These are phyloP conservation scores for Loris lydekkerianus DNA, from an alignment of 2,797 vertebrate genomes.

Conservation along the genomic window DNA sequence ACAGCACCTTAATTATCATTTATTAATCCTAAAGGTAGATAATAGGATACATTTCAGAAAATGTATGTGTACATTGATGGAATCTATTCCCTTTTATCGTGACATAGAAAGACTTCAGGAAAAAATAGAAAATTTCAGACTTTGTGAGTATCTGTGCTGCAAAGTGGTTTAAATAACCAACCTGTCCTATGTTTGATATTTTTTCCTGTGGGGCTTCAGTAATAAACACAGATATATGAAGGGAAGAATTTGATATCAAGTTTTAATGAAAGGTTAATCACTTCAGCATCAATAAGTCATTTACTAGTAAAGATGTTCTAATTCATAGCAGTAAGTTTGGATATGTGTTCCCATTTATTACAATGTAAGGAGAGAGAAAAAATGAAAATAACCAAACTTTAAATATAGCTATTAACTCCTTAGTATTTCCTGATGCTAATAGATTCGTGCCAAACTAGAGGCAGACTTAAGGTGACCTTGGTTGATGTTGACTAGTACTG, in stretches of 20 bases:
- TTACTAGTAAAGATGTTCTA: slow-evolving; percentile 45
- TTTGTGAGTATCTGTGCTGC: slow-evolving; percentile 62
- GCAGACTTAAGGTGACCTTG: slow-evolving; percentile 58
- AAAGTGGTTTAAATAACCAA: slow-evolving; percentile 51
- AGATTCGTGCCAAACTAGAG: slow-evolving; percentile 67
- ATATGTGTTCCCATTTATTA: slow-evolving; percentile 70
- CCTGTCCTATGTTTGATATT: slow-evolving; percentile 59
- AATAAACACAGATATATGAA: slow-evolving; percentile 75
- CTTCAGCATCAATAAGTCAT: slow-evolving; percentile 75
- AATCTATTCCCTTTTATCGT: not conserved
- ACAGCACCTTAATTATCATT: not conserved
- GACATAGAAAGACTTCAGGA: not conserved
- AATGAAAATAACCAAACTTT: slow-evolving; percentile 65
- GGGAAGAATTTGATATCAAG: slow-evolving; percentile 76
- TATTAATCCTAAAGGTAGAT: not conserved
- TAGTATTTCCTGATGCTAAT: slow-evolving; percentile 45
- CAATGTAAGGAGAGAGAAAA: slow-evolving; percentile 52
- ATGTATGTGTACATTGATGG: not conserved
- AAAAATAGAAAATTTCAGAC: slow-evolving; percentile 47
- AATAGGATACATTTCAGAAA: not conserved
- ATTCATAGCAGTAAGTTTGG: slow-evolving; percentile 69
- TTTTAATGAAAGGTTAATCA: slow-evolving; percentile 84
- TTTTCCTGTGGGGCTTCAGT: slow-evolving; percentile 66
- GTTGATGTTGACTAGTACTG: slow-evolving; percentile 52
- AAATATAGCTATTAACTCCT: slow-evolving; percentile 45